phyloP scores from a whole-genome alignment of 2,113 vertebrate genomes.

The Numida meleagris region DNA sequence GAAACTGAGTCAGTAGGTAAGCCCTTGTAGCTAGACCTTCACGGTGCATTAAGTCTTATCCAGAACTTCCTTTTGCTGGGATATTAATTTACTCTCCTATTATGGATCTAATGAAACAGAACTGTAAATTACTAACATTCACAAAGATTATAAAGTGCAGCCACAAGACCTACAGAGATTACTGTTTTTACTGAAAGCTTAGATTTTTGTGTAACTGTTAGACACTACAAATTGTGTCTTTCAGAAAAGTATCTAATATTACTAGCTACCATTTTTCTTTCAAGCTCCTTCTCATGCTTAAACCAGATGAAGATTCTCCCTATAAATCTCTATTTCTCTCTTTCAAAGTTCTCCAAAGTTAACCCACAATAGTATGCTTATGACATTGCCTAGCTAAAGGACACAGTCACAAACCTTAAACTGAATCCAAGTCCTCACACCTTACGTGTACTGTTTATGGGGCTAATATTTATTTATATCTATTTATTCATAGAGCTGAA shows the following conservation, averaged over 20 bases:
- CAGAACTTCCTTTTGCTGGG: not conserved
- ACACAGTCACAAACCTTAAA: not conserved
- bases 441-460: not conserved
- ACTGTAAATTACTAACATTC: not conserved
- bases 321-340: not conserved
- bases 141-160: not conserved
- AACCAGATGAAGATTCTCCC: not conserved
- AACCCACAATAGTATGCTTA: not conserved
- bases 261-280: not conserved
- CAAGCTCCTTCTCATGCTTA: not conserved
- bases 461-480: too few species aligned
- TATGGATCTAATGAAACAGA: not conserved
- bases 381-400: not conserved
- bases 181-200: not conserved
- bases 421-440: not conserved
- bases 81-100: not conserved
- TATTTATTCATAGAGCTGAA: not conserved
- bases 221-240: not conserved
- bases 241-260: not conserved
- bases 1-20: not conserved
- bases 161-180: not conserved
- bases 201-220: not conserved
- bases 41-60: not conserved
- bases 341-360: not conserved
- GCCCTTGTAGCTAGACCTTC: not conserved